Conservation (phyloP, 2,797 vertebrate species). For the Sebastes iracundus region DNA sequence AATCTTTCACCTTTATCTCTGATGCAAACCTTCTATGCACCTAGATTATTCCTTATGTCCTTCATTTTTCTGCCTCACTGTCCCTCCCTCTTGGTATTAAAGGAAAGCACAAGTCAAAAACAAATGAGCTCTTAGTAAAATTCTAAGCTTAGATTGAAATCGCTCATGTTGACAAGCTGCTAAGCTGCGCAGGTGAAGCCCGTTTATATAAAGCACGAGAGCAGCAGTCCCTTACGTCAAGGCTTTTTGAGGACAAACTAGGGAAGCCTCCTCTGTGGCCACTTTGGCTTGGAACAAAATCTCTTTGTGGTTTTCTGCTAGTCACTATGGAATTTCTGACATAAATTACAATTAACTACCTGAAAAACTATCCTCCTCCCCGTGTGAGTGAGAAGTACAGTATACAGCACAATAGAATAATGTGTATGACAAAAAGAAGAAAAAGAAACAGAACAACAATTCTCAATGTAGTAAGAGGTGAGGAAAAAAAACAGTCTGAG, state of each 20-base stretch:
- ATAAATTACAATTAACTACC: conserved; percentile 78
- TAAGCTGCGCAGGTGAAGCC: conserved; percentile 19
- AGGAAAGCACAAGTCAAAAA: not conserved
- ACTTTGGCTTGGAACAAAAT: conserved; percentile 59
- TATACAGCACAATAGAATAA: conserved; percentile 14
- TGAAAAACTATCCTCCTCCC: conserved; percentile 62
- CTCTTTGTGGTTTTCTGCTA: conserved; percentile 60
- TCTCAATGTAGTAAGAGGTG: not conserved
- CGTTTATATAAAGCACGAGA: conserved; percentile 13
- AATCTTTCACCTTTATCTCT: not conserved
- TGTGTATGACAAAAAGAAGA: not conserved
- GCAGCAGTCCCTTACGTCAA: not conserved
- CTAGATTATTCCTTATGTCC: not conserved
- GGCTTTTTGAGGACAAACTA: conserved; percentile 51
- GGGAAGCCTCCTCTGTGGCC: conserved; percentile 54
- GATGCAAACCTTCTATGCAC: not conserved
- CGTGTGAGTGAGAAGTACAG: conserved; percentile 35
- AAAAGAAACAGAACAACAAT: not conserved
- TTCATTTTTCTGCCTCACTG: not conserved
- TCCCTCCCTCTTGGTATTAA: not conserved
- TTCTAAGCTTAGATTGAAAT: not conserved
- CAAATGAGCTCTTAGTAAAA: not conserved
- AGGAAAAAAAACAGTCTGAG: not conserved
- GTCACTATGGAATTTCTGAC: conserved; percentile 67
- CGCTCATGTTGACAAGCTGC: not conserved